phyloP scores from a whole-genome alignment of 2,113 vertebrate species.

The Falco punctatus region DNA sequence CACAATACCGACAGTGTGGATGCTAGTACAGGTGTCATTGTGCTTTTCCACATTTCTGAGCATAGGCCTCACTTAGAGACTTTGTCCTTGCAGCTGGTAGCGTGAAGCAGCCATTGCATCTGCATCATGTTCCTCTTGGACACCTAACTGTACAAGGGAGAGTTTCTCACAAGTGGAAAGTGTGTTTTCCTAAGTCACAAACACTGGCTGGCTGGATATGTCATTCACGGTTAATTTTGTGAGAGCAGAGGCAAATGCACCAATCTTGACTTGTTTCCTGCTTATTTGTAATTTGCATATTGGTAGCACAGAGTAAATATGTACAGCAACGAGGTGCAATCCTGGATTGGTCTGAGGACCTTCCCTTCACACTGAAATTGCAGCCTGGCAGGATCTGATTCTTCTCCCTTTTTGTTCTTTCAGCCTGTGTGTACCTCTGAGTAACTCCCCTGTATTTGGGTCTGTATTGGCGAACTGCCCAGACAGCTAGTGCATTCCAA shows the following conservation, averaged over 20 bases:
- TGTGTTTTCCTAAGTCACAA: neutral
- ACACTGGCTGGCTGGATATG: neutral
- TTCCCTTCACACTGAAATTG: neutral
- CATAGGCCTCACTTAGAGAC: neutral
- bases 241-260: neutral
- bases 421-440: neutral
- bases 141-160: neutral
- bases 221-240: neutral
- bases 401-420: neutral
- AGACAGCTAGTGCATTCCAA: neutral
- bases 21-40: neutral
- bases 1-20: neutral
- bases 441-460: neutral
- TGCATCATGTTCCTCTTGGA: neutral
- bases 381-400: neutral
- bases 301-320: neutral
- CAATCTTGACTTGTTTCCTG: neutral
- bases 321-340: neutral
- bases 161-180: neutral
- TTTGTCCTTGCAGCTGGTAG: neutral
- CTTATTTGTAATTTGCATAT: neutral
- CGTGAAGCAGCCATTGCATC: neutral
- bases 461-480: neutral
- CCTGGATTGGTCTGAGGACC: neutral
- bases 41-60: neutral